phyloP scores from a whole-genome alignment of 2,888 invertebrate species.

The Invenusta paracnida region DNA sequence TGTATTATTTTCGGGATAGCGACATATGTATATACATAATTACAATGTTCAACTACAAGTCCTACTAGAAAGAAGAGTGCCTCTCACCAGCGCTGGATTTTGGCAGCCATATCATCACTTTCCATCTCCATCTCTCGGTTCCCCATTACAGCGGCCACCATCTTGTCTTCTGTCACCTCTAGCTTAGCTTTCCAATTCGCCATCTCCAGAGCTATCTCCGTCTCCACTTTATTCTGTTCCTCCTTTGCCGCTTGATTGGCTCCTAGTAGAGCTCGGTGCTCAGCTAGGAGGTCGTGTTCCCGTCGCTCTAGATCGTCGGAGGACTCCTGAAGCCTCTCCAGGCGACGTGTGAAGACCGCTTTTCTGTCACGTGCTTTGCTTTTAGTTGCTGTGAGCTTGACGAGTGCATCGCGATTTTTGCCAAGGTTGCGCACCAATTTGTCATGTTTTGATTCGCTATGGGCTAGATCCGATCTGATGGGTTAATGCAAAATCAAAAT shows the following conservation, averaged over 20 bases:
- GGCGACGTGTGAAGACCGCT: background rate
- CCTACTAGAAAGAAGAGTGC: no score
- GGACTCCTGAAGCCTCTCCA: background rate
- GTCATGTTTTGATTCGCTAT: background rate
- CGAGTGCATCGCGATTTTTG: background rate
- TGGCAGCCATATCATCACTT: background rate
- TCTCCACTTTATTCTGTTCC: background rate
- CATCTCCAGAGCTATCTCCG: background rate
- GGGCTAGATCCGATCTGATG: background rate
- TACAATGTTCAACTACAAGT: no score
- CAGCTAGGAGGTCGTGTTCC: background rate
- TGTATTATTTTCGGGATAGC: no score
- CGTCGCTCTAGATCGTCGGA: background rate
- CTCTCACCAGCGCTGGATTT: background rate
- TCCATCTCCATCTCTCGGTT: slow-evolving; percentile 17
- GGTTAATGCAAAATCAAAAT: no score
- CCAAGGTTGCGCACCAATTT: slow-evolving; percentile 5
- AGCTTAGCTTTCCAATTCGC: background rate
- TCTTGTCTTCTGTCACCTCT: background rate
- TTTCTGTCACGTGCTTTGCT: background rate
- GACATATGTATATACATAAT: no score
- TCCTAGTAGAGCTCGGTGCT: background rate
- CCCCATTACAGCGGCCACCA: background rate
- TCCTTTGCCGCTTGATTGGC: background rate
- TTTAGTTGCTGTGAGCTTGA: background rate